A percentile compares a stretch with the other conserved stretches of the same genome.
phyloP scores from a whole-genome alignment of 2,888 invertebrate species.

The Lepidocyrtinus sp. region DNA sequence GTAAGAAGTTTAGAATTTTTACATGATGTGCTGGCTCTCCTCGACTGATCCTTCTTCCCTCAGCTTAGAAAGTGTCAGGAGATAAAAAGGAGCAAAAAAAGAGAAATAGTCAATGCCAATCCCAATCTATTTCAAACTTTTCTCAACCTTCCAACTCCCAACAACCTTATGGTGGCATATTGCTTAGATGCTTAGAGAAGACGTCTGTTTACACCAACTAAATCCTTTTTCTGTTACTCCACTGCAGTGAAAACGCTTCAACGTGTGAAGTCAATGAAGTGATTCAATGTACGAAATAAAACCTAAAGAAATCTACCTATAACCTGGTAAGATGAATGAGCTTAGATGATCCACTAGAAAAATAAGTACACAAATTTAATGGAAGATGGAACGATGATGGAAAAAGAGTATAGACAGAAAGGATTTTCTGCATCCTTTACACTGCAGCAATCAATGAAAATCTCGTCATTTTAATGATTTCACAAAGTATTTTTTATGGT shows the following conservation, averaged over 20 bases:
- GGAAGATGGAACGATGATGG: constrained; percentile 25
- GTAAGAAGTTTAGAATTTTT: background rate
- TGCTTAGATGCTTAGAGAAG: constrained; percentile 11
- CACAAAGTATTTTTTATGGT: background rate
- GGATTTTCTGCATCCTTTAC: constrained; percentile 12
- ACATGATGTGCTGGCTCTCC: background rate
- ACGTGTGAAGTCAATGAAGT: constrained; percentile 39
- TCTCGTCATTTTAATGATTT: background rate
- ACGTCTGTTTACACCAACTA: background rate
- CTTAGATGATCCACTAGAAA: constrained; percentile 48
- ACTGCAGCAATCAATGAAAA: background rate
- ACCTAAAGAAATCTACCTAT: too few relatives aligned
- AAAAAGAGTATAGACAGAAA: constrained; percentile 17
- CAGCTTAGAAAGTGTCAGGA: constrained; percentile 24
- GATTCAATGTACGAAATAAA: background rate
- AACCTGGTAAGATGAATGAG: constrained; percentile 50
- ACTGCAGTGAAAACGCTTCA: constrained; percentile 20
- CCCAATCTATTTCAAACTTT: constrained; percentile 38
- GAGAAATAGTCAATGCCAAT: constrained; percentile 39
- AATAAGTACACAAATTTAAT: constrained; percentile 35
- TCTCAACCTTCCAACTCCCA: too few relatives aligned
- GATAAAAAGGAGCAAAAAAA: constrained; percentile 27
- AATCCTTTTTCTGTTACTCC: background rate
- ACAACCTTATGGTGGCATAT: constrained; percentile 33
- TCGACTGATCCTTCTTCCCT: constrained; percentile 28